Base-by-base conservation (phyloP, 1,140 invertebrate genomes). In the Lerema accius region DNA sequence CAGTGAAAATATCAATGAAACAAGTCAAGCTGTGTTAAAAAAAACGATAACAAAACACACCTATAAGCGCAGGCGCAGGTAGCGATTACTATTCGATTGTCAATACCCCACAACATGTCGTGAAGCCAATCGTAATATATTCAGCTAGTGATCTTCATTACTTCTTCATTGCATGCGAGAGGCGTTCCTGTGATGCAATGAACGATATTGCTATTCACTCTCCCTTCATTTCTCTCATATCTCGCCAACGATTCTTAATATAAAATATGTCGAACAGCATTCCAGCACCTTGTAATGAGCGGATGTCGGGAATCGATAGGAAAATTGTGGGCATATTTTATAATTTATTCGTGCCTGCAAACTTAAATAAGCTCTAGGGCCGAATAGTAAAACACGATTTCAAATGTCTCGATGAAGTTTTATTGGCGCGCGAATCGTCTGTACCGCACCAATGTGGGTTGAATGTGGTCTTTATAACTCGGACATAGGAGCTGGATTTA, bases 261-360 rank as follows among this genome's bases (percentile, higher is more conserved):
- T 73, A 76, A 78, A 77, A 81, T 81, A 76, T 81, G 71, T 75
- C 71, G 70, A 74, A 80, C 82, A 84, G 78, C 84, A 89, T 89
- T 89, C 84, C 81, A 79, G 65, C 75, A 82, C 73, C 82, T 84
- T 88, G 85, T 86, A 86, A 86, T 85, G 82, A 86, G 78, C 81
- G 80, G 84, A 84, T 81, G 81, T 85, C 78, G 78, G 76, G 81
- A 76, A 86, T 84, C 80, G 80, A 86, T 85, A 82, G 79, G 75
- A 75, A 83, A 86, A 85, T 82, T 84, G 80, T 83, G 67, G 63
- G 71, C 77, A 82, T 82, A 84, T 82, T 84, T 82, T 84, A 84
- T 75, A 78, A 76, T 79, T 74, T 68, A 67, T 77, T 48, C 63
- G 59, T 43, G 55, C 23, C 59, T 51, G 50, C 46, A 59, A 45